Base-by-base conservation (phyloP, 2,797 vertebrate genomes). In the Halcyon leucocephala region DNA sequence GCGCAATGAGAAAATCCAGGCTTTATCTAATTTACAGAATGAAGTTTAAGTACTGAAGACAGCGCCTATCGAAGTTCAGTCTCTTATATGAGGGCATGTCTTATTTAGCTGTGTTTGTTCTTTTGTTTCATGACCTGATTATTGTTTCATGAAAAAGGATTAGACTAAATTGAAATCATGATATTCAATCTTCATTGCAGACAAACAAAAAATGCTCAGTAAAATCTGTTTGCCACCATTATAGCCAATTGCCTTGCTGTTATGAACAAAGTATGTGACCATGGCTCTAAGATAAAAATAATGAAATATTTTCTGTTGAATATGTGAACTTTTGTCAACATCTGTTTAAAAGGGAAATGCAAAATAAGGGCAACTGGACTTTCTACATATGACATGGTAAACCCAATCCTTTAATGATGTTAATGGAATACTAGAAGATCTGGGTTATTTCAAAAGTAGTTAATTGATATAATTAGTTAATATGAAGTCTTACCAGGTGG, bases 401-500 rank as follows among this genome's bases (percentile, higher is more conserved):
- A 80, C 9, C 11, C 7, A 13, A 19, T 62, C 66, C 71, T 89
- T 82, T 15, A 51, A 6, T 58, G 24, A 26, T 69, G 20, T 77
- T 77, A 70, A 70, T 49, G 31, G 8, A 7, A 70, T 57, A 22
- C 16, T 24, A 82, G 66, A 52, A 58, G 39, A 79, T 25, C 14
- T 46, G 15, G 4, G 2, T 89, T 91, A 66, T 54, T 92, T 71
- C 17, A 87, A 65, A 91, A 82, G 9, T 33, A 58, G 28, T 64
- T 82, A 73, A 80, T 79, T 82, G 33, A 73, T 92, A 89, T 49
- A 85, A 89, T 85, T 93, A 57, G 15, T 57, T 85, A 58, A 91
- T 33, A 58, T 39, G 44, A 83, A 22, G 41, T 81, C 26, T 94
- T 71, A 74, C 14, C 29, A 64, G 29, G 24, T 80, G 84, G 21